Conservation (phyloP, 2,797 vertebrate genomes). For the Danio kyathit region DNA sequence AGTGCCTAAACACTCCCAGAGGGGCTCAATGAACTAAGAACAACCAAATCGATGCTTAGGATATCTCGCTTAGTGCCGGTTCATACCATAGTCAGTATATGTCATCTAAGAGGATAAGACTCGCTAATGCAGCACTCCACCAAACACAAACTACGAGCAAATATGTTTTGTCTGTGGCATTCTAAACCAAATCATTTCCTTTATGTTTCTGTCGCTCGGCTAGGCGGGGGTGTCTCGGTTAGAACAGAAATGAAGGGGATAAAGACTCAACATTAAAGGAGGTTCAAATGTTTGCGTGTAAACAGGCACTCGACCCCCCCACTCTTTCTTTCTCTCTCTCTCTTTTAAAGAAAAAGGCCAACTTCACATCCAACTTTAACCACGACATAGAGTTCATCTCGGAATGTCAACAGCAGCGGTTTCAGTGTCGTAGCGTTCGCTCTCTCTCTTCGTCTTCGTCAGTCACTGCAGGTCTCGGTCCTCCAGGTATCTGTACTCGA, state of each 20-base stretch:
- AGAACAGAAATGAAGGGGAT: conserved; percentile 46
- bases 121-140: conserved; percentile 55
- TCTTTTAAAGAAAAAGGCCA: conserved; percentile 61
- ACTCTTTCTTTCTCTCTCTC: conserved; percentile 44
- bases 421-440: conserved; percentile 68
- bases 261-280: conserved; percentile 43
- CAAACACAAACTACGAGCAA: conserved; percentile 77
- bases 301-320: conserved; percentile 64
- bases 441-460: conserved; percentile 53
- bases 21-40: conserved; percentile 40
- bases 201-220: conserved; percentile 43
- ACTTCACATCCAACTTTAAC: conserved; percentile 62
- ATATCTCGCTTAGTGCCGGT: conserved; percentile 31
- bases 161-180: conserved; percentile 77
- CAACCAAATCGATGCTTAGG: conserved; percentile 27
- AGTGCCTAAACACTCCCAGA: conserved; percentile 44
- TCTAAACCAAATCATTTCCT: conserved; percentile 32
- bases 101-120: conserved; percentile 52
- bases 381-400: conserved; percentile 85
- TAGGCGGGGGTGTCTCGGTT: conserved; percentile 31
- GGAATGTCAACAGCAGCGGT: conserved; percentile 87
- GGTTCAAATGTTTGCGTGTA: conserved; percentile 64
- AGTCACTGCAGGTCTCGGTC: conserved; percentile 95
- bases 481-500: conserved; percentile 96
- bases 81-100: conserved; percentile 40